Evolutionary conservation across 2,113 vertebrate genomes (phyloP).

Genomic region (Colossoma macropomum): DNA sequence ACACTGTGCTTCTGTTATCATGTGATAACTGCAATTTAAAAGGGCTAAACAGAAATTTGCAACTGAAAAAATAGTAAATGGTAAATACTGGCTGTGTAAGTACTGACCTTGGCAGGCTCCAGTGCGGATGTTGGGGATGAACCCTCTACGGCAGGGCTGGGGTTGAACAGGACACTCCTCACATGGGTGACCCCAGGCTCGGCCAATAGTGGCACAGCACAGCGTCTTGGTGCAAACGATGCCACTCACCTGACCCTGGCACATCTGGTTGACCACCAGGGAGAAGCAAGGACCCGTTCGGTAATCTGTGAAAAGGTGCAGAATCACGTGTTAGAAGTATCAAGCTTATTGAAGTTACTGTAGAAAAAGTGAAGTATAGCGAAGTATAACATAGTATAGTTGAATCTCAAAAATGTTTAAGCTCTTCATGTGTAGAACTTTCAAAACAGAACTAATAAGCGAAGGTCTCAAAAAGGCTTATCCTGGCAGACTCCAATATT

Average conservation of each 20-base stretch:
- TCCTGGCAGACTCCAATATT: no score
- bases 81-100: background rate
- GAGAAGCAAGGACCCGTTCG: conserved; percentile 82
- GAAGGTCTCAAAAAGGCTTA: no score
- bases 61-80: background rate
- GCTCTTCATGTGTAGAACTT: no score
- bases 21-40: no score
- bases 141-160: conserved; percentile 79
- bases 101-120: conserved; percentile 81
- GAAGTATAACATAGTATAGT: no score
- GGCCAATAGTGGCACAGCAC: conserved; percentile 81
- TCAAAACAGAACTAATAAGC: no score
- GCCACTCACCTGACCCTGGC: conserved; percentile 79
- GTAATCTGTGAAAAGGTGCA: conserved; percentile 71
- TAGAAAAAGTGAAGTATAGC: background rate
- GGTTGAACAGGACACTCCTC: conserved; percentile 81
- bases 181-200: conserved; percentile 81
- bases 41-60: no score
- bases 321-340: background rate
- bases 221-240: conserved; percentile 82
- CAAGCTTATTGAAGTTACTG: background rate
- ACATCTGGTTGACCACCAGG: conserved; percentile 78
- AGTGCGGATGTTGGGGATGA: conserved; percentile 79
- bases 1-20: no score
- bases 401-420: background rate